Percentiles rank a stretch among this genome's conserved stretches.
Evolutionary conservation across 2,797 vertebrate genomes (phyloP).

Genomic region (Choloepus didactylus): DNA sequence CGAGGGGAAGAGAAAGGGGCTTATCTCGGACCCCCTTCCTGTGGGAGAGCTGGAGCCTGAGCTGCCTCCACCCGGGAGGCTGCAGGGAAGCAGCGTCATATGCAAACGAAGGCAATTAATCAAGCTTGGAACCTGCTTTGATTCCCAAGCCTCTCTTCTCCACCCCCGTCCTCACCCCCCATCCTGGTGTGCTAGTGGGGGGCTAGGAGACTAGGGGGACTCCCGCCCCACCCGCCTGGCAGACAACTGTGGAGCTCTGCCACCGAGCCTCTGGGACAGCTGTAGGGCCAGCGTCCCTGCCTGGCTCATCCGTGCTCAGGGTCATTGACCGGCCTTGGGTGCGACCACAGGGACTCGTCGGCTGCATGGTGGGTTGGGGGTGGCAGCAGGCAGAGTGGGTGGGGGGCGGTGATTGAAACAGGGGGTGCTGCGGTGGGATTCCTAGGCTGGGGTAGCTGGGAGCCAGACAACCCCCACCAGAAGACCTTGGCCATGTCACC

Average conservation of each 20-base stretch:
- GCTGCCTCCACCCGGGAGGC: neutral
- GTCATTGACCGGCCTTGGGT: too few relatives aligned
- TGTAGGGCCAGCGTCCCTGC: neutral
- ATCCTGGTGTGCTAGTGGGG: conserved; percentile 71
- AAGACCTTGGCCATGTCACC: neutral
- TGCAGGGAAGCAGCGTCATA: conserved; percentile 76
- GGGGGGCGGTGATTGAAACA: neutral
- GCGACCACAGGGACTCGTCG: neutral
- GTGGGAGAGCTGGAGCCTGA: neutral
- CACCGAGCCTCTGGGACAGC: conserved; percentile 65
- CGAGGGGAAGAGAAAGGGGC: neutral
- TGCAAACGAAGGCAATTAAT: conserved; percentile 86
- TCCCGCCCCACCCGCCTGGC: conserved; percentile 8
- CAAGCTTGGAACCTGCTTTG: conserved; percentile 73
- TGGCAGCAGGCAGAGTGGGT: neutral
- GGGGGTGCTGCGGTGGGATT: neutral
- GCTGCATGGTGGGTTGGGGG: fast-evolving
- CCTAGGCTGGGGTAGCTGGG: neutral
- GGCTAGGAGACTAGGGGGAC: neutral
- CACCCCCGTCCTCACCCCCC: neutral
- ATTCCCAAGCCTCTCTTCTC: conserved; percentile 60
- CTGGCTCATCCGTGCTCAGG: neutral
- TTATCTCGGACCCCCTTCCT: neutral
- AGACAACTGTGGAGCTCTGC: conserved; percentile 60
- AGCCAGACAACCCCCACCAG: neutral